Evolutionary conservation across 2,888 invertebrate species (phyloP).

Genomic region (Eupithecia exiguata): DNA sequence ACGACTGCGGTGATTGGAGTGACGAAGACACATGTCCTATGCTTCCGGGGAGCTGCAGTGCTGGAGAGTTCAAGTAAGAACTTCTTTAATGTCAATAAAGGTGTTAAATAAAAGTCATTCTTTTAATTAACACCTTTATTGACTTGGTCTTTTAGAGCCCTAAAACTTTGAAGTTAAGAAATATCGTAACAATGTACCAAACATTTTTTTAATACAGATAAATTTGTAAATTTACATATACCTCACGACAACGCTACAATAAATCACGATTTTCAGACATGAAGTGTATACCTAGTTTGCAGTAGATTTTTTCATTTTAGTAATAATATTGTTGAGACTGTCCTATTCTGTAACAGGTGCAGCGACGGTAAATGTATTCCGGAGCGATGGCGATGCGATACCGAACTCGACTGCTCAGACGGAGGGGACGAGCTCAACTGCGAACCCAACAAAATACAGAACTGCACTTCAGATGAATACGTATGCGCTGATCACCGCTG

Average conservation of each 20-base stretch:
- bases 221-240: no score
- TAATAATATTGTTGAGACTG: neutral
- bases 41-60: conserved; percentile 86
- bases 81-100: neutral
- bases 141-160: neutral
- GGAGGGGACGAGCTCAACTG: conserved; percentile 91
- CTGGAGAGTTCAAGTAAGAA: conserved; percentile 88
- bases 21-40: conserved; percentile 92
- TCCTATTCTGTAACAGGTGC: conserved; percentile 77
- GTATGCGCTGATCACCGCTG: conserved; percentile 89
- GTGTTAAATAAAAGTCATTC: neutral
- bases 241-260: neutral
- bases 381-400: conserved; percentile 90
- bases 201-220: no score
- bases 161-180: neutral
- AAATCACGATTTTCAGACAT: neutral
- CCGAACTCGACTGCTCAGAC: conserved; percentile 90
- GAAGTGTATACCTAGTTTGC: neutral
- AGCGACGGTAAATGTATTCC: conserved; percentile 91
- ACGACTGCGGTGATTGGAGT: conserved; percentile 94
- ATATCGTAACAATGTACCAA: neutral
- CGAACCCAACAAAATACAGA: conserved; percentile 83
- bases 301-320: neutral
- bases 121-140: no score
- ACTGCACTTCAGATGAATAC: conserved; percentile 89